phyloP scores from a whole-genome alignment of 1,140 invertebrate species.

The Zaprionus tsacasi region DNA sequence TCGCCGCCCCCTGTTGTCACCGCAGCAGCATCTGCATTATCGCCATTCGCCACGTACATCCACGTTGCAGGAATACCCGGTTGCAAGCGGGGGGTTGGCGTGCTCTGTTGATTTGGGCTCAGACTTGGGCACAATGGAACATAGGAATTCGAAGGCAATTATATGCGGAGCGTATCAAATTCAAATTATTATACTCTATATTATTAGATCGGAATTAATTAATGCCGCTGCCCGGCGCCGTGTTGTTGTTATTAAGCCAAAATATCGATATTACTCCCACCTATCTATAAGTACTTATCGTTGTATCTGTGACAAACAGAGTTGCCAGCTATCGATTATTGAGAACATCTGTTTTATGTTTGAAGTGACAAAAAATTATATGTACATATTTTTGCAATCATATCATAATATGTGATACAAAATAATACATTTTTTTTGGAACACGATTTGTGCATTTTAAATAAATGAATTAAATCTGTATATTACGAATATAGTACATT shows the following conservation, averaged over 20 bases:
- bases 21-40: slow-evolving; percentile 25
- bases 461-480: no score
- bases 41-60: slow-evolving; percentile 42
- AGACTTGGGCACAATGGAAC: neutral
- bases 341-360: neutral
- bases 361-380: neutral
- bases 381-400: no score
- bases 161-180: neutral
- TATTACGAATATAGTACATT: no score
- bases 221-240: neutral
- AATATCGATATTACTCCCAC: neutral
- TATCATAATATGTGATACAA: no score
- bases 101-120: neutral
- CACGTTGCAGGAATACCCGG: neutral
- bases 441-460: neutral
- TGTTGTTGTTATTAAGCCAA: neutral
- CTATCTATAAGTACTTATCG: neutral
- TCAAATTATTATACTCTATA: neutral
- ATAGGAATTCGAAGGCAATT: slow-evolving; percentile 6
- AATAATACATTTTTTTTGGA: neutral
- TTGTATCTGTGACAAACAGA: neutral
- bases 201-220: neutral
- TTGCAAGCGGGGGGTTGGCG: neutral
- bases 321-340: neutral
- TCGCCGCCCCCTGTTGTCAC: slow-evolving; percentile 1